Evolutionary conservation across 92 coral and sea anemone genomes (phyloP), one percentile per base, ranked within the genome.

Genomic region (Siderastrea siderea): DNA sequence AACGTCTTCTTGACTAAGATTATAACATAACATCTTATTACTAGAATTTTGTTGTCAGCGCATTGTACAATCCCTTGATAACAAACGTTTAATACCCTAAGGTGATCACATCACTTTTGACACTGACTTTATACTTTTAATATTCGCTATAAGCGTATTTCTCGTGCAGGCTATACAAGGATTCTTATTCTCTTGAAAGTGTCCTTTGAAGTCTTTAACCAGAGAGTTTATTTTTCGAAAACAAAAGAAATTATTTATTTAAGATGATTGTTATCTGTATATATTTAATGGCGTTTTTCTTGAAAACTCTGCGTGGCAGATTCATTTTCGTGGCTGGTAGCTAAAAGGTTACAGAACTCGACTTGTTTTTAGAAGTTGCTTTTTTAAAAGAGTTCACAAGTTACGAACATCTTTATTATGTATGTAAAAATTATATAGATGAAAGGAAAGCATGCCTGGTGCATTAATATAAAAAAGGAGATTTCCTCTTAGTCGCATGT

Each of bases 161-260:
- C 46, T 47, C 71, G 2, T 7, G 47, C 55, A 11, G 19, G 74
- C 72, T 10, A 38, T n/a, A 51, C 5, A 43, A 9, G 14, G 4
- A 12, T 10, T 14, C 17, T 43, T 54, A 65, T 55, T 14, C 46
- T 14, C 45, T 64, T 63, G n/a, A 54, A 6, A 63, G n/a, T 12
- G 49, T 11, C 48, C 17, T 9, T 53, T 52, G 8, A 79, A 63
- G 57, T 65, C 65, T 49, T 3, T 19, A 13, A 16, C 17, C 61
- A 59, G 45, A 68, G 77, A 79, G 52, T 69, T 81, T 81, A 81
- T 82, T 68, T 82, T 82, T 73, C 14, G 17, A 47, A 69, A 82
- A 58, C 53, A 9, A 55, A 57, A 81, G 15, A 67, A 16, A 68
- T 69, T 82, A 82, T 82, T 82, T 82, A 82, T 82, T 70, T 12